Evolutionary conservation across 2,888 invertebrate genomes (phyloP), one percentile per base, ranked within the genome.

Genomic region (Amblyjoppa proteus): DNA sequence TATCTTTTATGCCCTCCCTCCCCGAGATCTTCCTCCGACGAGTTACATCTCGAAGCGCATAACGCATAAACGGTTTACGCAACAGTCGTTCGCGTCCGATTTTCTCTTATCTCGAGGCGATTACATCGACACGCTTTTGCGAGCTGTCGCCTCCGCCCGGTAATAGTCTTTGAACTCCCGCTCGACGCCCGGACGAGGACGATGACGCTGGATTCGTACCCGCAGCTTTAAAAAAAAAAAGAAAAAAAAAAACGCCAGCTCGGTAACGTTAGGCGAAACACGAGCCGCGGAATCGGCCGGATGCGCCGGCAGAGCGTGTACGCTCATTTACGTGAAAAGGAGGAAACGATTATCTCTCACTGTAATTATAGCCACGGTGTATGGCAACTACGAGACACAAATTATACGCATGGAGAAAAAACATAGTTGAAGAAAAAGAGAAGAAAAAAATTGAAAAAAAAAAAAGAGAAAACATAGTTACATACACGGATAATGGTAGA

Each of bases 261-360:
- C 11, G n/a, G n/a, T 20, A 38, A n/a, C 68, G 20, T 41, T 69
- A 3, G 4, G 11, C 45, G 45, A 20, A 45, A 69, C 41, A 61
- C 28, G 28, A 61, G 61, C 61, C 61, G 6, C n/a, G 73, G 41
- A 84, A 82, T 79, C 68, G 56, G 45, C 79, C 80, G 80, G 82
- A 86, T 86, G 84, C 76, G 66, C 71, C 81, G 74, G 58, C 31
- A 82, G 75, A 70, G 78, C 74, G 75, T 81, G 76, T 77, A 73
- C 79, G 82, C 77, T 84, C 84, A 81, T 87, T 87, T 80, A 80
- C 78, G 84, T 78, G 86, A 82, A 81, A 84, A 82, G 84, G 77
- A 84, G 87, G 84, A 87, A 87, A 69, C 80, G 73, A 86, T 86
- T 86, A 85, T 77, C 70, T 78, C 66, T 53, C 80, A 68, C 49